These are phyloP conservation scores for Ctenomys sociabilis DNA, from an alignment of 2,113 vertebrate species.

Conservation along the genomic window DNA sequence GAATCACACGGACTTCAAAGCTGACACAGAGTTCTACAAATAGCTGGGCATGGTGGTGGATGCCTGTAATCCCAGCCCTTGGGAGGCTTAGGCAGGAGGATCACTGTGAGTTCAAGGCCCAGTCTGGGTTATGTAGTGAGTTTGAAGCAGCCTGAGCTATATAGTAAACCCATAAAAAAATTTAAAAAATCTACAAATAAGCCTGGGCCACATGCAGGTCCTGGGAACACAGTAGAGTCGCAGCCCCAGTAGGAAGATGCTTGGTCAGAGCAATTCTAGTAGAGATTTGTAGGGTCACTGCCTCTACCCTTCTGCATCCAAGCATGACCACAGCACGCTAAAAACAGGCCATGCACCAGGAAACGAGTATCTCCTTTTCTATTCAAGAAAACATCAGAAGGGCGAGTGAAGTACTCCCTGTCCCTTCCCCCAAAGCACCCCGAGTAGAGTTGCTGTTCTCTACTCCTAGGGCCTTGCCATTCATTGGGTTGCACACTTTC, in stretches of 20 bases:
- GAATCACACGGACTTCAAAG: not conserved
- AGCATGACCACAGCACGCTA: not conserved
- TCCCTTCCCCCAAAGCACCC: no score
- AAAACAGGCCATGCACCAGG: fast-evolving
- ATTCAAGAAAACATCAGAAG: not conserved
- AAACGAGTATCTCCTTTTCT: no score
- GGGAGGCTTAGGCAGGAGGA: not conserved
- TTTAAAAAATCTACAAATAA: not conserved
- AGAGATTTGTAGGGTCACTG: not conserved
- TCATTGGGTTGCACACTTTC: not conserved
- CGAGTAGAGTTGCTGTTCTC: not conserved
- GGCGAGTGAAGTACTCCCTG: fast-evolving
- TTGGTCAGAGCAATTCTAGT: not conserved
- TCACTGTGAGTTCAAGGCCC: not conserved
- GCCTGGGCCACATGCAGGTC: not conserved
- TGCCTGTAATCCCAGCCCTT: not conserved
- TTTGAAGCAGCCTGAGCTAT: not conserved
- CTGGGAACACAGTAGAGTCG: fast-evolving
- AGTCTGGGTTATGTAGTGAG: not conserved
- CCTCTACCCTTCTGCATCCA: no score
- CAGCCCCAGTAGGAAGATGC: no score
- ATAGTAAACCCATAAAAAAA: not conserved
- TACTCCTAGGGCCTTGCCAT: not conserved
- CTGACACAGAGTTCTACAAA: not conserved
- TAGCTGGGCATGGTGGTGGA: not conserved